Evolutionary conservation across 35 echinoderm and acorn worm species (phyloP).

Genomic region (Acanthaster planci): DNA sequence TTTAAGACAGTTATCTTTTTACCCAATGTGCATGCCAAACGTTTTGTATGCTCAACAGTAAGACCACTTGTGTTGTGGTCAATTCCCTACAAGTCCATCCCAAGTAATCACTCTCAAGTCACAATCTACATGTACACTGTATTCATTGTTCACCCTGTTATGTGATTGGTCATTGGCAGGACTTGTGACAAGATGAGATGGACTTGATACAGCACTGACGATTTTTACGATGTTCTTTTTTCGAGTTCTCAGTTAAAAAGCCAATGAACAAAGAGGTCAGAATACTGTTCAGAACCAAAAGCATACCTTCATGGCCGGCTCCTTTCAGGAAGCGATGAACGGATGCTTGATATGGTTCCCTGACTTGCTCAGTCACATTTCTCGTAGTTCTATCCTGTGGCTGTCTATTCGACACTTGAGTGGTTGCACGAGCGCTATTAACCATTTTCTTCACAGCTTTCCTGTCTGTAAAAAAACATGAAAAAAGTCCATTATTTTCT

Average conservation of each 20-base stretch:
- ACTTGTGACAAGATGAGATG: no score
- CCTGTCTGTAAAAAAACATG: constrained; percentile 37
- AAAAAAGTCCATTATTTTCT: no score
- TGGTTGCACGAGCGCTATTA: constrained; percentile 24
- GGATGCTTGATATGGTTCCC: constrained; percentile 59
- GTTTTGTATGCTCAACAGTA: not conserved
- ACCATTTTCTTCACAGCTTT: constrained; percentile 65
- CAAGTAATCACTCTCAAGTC: no score
- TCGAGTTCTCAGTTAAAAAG: no score
- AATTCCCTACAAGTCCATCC: no score
- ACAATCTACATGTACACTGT: no score
- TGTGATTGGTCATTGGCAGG: no score
- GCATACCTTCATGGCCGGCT: constrained; percentile 70
- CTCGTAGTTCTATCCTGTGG: constrained; percentile 6
- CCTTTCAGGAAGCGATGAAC: constrained; percentile 67
- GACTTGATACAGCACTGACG: no score
- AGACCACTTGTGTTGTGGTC: not conserved
- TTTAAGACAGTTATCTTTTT: not conserved
- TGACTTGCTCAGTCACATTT: constrained; percentile 25
- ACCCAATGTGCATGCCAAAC: not conserved
- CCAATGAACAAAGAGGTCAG: not conserved
- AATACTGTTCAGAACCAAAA: no score
- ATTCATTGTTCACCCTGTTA: no score
- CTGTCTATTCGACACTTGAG: constrained; percentile 18
- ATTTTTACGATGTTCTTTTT: no score